A percentile compares a stretch with the other conserved stretches of the same genome.
Conservation (phyloP, 2,888 invertebrate species). For the Buathra laborator region DNA sequence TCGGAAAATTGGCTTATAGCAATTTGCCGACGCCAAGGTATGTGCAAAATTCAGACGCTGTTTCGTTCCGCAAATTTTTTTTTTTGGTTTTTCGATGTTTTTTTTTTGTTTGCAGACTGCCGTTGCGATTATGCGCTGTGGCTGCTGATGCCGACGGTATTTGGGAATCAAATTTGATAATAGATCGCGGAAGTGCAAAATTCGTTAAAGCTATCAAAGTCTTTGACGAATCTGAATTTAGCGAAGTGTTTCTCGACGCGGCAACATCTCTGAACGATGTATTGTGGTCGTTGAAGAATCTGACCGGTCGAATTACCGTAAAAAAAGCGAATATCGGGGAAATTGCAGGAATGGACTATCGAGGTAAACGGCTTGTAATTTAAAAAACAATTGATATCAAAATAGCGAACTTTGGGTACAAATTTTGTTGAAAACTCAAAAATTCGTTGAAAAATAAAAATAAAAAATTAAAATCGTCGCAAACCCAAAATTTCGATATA, state of each 20-base stretch:
- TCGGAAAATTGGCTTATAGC: constrained; percentile 68
- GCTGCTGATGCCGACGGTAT: constrained; percentile 71
- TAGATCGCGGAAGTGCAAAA: constrained; percentile 70
- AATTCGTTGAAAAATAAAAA: no score
- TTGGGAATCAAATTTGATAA: constrained; percentile 71
- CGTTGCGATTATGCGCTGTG: constrained; percentile 70
- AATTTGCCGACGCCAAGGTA: constrained; percentile 73
- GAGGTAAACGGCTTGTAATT: constrained; percentile 30
- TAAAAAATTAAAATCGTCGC: no score
- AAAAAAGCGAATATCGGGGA: constrained; percentile 57
- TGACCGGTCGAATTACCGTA: constrained; percentile 66
- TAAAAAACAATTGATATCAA: background rate
- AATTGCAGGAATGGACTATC: constrained; percentile 50
- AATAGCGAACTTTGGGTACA: no score
- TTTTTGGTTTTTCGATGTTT: background rate
- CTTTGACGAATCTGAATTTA: constrained; percentile 71
- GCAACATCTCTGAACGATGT: constrained; percentile 67
- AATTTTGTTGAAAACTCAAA: no score
- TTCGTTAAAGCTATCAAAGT: constrained; percentile 69
- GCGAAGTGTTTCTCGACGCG: constrained; percentile 65
- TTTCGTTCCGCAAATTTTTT: background rate
- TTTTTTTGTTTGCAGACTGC: constrained; percentile 70
- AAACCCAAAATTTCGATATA: no score
- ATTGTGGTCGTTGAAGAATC: constrained; percentile 68
- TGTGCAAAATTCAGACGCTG: background rate